A percentile compares a stretch with the other conserved stretches of the same genome.
Evolutionary conservation across 1,140 invertebrate species (phyloP).

Genomic region (Drosophila ogumai): DNA sequence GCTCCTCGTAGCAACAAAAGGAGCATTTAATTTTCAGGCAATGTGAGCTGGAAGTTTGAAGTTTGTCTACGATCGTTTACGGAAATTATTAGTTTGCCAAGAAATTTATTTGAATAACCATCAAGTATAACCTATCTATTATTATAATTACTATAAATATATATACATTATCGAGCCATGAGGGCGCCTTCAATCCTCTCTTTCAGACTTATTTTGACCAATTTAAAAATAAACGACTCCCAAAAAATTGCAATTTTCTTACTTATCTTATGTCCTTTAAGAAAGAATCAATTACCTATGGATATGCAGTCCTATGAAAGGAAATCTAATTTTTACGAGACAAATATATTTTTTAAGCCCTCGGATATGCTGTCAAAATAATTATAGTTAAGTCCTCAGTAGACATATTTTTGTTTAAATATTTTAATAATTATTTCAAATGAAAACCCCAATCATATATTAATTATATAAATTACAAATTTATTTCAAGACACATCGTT

Average conservation of each 20-base stretch:
- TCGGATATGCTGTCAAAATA: not conserved
- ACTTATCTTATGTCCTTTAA: too few species aligned
- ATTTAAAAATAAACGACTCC: too few species aligned
- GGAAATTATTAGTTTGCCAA: not conserved
- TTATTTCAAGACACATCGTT: not conserved
- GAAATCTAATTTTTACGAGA: too few species aligned
- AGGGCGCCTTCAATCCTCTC: too few species aligned
- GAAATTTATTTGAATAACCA: not conserved
- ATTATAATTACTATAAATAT: too few species aligned
- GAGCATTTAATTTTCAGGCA: constrained; percentile 23
- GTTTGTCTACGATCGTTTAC: not conserved
- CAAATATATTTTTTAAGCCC: too few species aligned
- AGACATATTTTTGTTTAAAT: not conserved
- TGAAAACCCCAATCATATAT: not conserved
- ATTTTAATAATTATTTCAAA: not conserved
- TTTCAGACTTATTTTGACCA: too few species aligned
- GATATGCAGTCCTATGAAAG: too few species aligned
- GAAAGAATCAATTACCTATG: too few species aligned
- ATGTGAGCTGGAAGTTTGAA: not conserved
- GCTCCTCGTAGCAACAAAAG: not conserved
- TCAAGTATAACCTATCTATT: too few species aligned
- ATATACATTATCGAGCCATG: too few species aligned
- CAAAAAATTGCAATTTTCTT: too few species aligned
- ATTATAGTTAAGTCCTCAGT: not conserved
- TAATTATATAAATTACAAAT: not conserved